Conservation (phyloP, 2,113 vertebrate species). For the Hippocampus barbouri region DNA sequence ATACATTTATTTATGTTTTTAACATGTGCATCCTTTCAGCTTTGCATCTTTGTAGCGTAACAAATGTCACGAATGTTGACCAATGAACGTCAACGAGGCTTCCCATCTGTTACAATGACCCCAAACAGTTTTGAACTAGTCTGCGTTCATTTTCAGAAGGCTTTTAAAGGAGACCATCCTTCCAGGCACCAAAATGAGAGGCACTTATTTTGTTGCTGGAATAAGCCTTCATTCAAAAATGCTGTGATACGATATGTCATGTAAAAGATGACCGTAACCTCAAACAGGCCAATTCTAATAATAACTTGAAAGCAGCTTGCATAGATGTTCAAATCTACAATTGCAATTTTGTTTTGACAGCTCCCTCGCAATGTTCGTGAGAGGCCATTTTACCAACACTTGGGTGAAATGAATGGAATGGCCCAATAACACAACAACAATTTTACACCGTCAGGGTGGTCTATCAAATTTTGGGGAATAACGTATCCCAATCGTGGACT, state of each 20-base stretch:
- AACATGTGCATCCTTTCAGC: not conserved
- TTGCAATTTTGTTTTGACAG: not conserved
- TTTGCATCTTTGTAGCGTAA: not conserved
- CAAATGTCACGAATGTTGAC: not conserved
- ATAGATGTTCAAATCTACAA: conserved; percentile 40
- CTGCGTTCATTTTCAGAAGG: not conserved
- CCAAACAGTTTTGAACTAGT: not conserved
- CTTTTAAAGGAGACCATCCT: not conserved
- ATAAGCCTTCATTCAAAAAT: conserved; percentile 14
- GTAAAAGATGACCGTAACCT: not conserved
- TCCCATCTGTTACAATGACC: not conserved
- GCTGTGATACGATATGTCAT: conserved; percentile 1
- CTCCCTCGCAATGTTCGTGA: conserved; percentile 1
- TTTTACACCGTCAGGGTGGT: not conserved
- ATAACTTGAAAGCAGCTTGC: conserved; percentile 27
- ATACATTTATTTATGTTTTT: not conserved
- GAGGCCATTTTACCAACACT: conserved; percentile 2
- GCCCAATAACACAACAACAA: not conserved
- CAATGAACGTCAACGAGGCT: not conserved
- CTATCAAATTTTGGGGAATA: not conserved
- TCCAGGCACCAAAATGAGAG: conserved; percentile 1
- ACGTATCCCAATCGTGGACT: not conserved
- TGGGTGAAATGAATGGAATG: not conserved
- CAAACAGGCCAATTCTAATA: not conserved
- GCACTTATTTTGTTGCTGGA: conserved; percentile 1